Evolutionary conservation across 1,140 invertebrate genomes (phyloP).

Genomic region (Ericerus pela): DNA sequence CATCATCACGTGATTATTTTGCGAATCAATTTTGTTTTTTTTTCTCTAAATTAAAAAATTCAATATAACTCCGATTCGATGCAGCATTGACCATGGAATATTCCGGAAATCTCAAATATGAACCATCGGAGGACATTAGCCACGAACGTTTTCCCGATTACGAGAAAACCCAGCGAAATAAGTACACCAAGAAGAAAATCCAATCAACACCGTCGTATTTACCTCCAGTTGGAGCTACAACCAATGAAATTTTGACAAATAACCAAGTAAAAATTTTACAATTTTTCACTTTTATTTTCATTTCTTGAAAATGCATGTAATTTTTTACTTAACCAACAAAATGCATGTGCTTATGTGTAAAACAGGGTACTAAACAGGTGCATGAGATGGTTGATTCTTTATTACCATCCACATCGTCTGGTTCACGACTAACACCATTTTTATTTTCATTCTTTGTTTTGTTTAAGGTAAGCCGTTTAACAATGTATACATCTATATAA

Average conservation of each 20-base stretch:
- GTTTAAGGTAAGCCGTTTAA: constrained; percentile 3
- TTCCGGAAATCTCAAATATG: background rate
- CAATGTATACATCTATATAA: no score
- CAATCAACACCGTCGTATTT: background rate
- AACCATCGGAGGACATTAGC: constrained; percentile 42
- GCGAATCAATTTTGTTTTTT: no score
- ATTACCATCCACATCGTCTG: constrained; percentile 1
- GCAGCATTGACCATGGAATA: background rate
- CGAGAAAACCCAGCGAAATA: background rate
- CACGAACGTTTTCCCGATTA: constrained; percentile 31
- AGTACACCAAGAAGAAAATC: background rate
- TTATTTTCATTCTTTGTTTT: background rate
- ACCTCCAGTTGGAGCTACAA: constrained; percentile 3
- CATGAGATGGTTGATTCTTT: constrained; percentile 1
- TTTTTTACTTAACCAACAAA: background rate
- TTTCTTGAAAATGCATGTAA: background rate
- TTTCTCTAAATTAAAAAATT: no score
- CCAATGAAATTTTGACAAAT: background rate
- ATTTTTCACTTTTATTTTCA: background rate
- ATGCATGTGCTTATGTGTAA: background rate
- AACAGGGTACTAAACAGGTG: constrained; percentile 6
- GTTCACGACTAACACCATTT: constrained; percentile 3
- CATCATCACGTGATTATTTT: no score
- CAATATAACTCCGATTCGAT: constrained; percentile 11
- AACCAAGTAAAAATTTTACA: background rate